A percentile compares a stretch with the other conserved stretches of the same genome.
Conservation (phyloP, 1,140 invertebrate genomes). For the Pteromalus puparum region DNA sequence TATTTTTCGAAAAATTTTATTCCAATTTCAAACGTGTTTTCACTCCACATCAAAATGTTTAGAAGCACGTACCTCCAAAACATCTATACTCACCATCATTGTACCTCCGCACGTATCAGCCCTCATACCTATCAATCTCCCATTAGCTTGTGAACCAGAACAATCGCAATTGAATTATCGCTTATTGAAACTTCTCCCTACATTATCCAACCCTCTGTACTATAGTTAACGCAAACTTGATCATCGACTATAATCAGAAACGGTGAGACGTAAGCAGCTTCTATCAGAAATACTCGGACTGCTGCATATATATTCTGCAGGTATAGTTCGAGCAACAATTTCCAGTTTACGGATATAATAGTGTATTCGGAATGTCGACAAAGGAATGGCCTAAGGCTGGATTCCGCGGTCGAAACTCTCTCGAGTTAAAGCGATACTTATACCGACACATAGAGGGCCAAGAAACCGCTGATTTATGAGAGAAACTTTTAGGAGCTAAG, state of each 20-base stretch:
- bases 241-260: background rate
- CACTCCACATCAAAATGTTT: no score
- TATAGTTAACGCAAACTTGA: background rate
- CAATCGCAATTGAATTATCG: background rate
- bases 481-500: background rate
- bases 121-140: background rate
- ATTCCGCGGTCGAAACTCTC: background rate
- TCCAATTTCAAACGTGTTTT: no score
- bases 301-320: no score
- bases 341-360: background rate
- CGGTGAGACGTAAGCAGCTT: background rate
- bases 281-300: background rate
- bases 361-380: background rate
- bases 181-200: background rate
- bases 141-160: background rate
- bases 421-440: background rate
- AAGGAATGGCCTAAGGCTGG: background rate
- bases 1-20: no score
- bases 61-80: no score
- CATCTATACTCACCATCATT: no score
- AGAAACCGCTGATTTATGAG: background rate
- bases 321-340: no score
- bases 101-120: no score
- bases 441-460: background rate
- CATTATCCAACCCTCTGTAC: background rate